phyloP scores from a whole-genome alignment of 2,888 invertebrate genomes.

The Parnassius glacialis region DNA sequence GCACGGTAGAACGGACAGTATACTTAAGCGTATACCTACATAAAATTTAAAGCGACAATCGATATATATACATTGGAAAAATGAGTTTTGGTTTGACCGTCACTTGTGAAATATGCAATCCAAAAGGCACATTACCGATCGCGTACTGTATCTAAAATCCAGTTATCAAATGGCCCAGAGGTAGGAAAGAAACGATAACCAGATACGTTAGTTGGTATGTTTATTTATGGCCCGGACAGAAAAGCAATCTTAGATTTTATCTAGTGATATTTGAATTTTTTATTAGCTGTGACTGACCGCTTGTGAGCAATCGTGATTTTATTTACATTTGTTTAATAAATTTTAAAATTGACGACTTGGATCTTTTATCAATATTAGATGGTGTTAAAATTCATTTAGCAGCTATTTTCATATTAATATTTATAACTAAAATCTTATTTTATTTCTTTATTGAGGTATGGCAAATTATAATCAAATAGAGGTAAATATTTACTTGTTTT shows the following conservation, averaged over 20 bases:
- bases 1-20: too few relatives aligned
- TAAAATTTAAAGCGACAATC: neutral
- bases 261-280: conserved; percentile 27
- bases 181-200: conserved; percentile 28
- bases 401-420: conserved; percentile 14
- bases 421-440: conserved; percentile 6
- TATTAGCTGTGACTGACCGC: conserved; percentile 22
- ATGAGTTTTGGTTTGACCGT: neutral
- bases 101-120: neutral
- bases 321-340: conserved; percentile 30
- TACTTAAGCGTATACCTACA: neutral
- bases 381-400: conserved; percentile 24
- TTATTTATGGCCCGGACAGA: conserved; percentile 30
- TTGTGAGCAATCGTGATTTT: conserved; percentile 26
- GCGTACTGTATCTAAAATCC: conserved; percentile 10
- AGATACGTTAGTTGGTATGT: conserved; percentile 25
- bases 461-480: neutral
- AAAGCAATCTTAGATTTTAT: conserved; percentile 34
- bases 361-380: conserved; percentile 13
- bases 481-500: neutral
- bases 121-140: neutral
- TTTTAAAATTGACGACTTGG: conserved; percentile 16
- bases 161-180: conserved; percentile 16
- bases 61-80: conserved; percentile 1
- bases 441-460: conserved; percentile 4